Base-by-base conservation (phyloP, 1,140 invertebrate species). In the Atta colombica region DNA sequence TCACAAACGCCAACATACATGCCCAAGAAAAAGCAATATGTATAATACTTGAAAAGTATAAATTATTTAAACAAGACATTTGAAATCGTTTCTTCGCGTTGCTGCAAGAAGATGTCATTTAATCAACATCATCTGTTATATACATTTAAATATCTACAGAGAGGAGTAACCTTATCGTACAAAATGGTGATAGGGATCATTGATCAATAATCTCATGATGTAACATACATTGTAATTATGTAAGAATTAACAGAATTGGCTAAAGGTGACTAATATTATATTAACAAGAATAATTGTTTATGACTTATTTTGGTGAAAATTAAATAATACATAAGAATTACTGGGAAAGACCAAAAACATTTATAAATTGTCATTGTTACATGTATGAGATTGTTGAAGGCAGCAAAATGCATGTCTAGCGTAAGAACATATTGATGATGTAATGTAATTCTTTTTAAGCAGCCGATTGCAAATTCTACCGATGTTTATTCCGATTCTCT, bases 171-270 rank as follows among this genome's bases (percentile, higher is more conserved):
- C 75, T 91, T 91, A 81, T 91, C 86, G 89, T 91, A 91, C 90
- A 91, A 91, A 91, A 90, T 90, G 90, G 90, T 91, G 89, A 91
- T 91, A 90, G 90, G 90, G 90, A 91, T 91, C 90, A 91, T 90
- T 90, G 77, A 91, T 49, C 87, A 91, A 91, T 87, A 91, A 91
- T 91, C 88, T 91, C 90, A 91, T 91, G 89, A 89, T 91, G 89
- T 90, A 90, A 89, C 87, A 39, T 86, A 88, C 68, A 61, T 91
- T 88, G 75, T 90, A 87, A 89, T 91, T 89, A 87, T 86, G 49
- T 85, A 89, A 87, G 31, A 87, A 31, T 65, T 75, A 77, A 45
- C n/a, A 65, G n/a, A 84, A 78, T 88, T 71, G 72, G 68, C 49
- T 87, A 61, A 71, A 12, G 28, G 49, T 71, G 81, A 90, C 72